These are phyloP conservation scores for Acanthosoma haemorrhoidale DNA, from an alignment of 2,888 invertebrate genomes.

Conservation along the genomic window DNA sequence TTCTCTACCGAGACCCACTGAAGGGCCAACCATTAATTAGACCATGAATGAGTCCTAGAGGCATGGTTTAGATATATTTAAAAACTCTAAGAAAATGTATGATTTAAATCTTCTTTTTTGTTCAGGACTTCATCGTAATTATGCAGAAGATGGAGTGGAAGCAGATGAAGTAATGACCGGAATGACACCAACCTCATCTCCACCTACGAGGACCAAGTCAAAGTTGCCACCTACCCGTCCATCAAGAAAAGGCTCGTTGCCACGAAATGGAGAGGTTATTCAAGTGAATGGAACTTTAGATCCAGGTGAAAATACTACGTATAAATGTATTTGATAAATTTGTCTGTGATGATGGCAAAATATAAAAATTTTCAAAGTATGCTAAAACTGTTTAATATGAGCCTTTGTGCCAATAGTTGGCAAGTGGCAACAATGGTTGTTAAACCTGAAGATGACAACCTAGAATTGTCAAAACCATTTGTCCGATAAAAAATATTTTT, in stretches of 20 bases:
- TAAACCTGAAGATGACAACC: too few species aligned
- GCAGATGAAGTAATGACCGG: conserved; percentile 57
- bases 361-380: too few species aligned
- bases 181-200: conserved; percentile 43
- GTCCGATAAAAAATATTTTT: too few species aligned
- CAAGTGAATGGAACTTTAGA: conserved; percentile 42
- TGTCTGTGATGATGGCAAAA: too few species aligned
- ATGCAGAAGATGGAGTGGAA: conserved; percentile 73
- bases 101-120: background rate
- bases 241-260: conserved; percentile 68
- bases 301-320: conserved; percentile 38
- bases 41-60: background rate
- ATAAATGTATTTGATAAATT: too few species aligned
- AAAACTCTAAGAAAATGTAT: background rate
- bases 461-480: too few species aligned
- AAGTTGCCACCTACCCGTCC: conserved; percentile 58
- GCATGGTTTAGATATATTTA: background rate
- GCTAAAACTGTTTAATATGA: too few species aligned
- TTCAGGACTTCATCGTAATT: conserved; percentile 73
- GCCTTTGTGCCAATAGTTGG: too few species aligned
- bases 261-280: conserved; percentile 48
- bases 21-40: too few species aligned
- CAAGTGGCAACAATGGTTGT: too few species aligned
- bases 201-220: conserved; percentile 39
- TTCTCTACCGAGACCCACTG: too few species aligned